phyloP scores from a whole-genome alignment of 2,888 invertebrate genomes.

The Tetropium fuscum region DNA sequence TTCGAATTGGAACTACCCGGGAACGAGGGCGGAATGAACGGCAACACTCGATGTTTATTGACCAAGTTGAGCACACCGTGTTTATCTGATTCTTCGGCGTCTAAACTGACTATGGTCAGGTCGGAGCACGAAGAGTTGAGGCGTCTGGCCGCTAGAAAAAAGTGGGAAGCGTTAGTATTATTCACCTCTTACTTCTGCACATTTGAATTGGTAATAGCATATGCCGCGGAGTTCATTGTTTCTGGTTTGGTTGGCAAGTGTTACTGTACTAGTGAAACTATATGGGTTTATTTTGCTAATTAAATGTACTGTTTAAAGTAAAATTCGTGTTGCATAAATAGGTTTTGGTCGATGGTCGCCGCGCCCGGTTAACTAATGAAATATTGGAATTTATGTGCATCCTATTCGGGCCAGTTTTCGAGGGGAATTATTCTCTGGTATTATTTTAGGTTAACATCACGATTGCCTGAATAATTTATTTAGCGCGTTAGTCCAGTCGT shows the following conservation, averaged over 20 bases:
- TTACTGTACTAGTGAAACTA: constrained; percentile 52
- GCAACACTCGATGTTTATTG: constrained; percentile 87
- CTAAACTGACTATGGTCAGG: constrained; percentile 66
- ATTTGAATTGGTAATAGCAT: constrained; percentile 32
- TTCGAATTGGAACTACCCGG: constrained; percentile 77
- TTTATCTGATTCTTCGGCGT: constrained; percentile 67
- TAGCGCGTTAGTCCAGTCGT: too few species aligned
- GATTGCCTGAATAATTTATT: too few species aligned
- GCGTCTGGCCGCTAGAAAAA: constrained; percentile 59
- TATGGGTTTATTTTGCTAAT: constrained; percentile 28
- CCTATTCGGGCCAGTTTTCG: too few species aligned
- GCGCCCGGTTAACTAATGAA: too few species aligned
- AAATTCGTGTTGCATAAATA: constrained; percentile 2
- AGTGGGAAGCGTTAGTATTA: constrained; percentile 29
- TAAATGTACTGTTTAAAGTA: constrained; percentile 5
- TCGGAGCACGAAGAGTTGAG: constrained; percentile 65
- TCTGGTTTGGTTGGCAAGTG: constrained; percentile 60
- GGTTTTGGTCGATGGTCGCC: background rate
- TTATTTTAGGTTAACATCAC: too few species aligned
- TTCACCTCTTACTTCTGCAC: constrained; percentile 33
- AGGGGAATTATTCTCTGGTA: too few species aligned
- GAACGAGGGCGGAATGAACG: constrained; percentile 94
- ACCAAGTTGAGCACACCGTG: constrained; percentile 73
- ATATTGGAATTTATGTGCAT: too few species aligned
- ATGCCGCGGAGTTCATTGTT: constrained; percentile 35